Percentiles rank a stretch among this genome's conserved stretches.
Evolutionary conservation across 2,888 invertebrate genomes (phyloP).

Genomic region (Eristalis arbustorum): DNA sequence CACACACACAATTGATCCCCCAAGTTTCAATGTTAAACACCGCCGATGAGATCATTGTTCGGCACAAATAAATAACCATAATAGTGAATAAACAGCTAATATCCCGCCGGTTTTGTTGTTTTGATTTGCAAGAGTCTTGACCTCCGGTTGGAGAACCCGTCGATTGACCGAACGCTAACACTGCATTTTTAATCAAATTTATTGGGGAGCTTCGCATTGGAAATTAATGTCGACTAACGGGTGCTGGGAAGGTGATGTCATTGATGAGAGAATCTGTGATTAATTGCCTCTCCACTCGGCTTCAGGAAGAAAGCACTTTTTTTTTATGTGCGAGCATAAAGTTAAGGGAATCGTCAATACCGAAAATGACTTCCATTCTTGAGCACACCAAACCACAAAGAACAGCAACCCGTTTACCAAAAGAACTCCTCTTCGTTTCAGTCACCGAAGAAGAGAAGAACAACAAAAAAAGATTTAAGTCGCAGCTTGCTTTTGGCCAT

Average conservation of each 20-base stretch:
- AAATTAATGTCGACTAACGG: conserved; percentile 9
- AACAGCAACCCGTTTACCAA: background rate
- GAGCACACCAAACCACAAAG: background rate
- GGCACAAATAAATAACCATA: conserved; percentile 38
- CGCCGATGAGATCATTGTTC: conserved; percentile 62
- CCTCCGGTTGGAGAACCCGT: conserved; percentile 23
- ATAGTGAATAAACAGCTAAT: conserved; percentile 56
- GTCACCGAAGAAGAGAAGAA: background rate
- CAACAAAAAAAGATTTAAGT: conserved; percentile 13
- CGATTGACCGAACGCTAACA: conserved; percentile 8
- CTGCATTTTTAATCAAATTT: conserved; percentile 42
- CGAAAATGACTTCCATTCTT: conserved; percentile 1
- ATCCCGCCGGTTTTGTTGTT: conserved; percentile 29
- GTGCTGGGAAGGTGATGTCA: conserved; percentile 9
- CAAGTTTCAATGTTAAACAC: conserved; percentile 62
- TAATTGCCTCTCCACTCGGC: background rate
- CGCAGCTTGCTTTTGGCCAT: conserved; percentile 46
- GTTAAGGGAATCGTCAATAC: background rate
- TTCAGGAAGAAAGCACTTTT: conserved; percentile 21
- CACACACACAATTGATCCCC: conserved; percentile 10
- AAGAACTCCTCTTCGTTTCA: background rate
- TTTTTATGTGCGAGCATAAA: background rate
- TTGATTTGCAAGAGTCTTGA: conserved; percentile 55
- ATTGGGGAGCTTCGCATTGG: background rate
- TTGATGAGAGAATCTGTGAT: conserved; percentile 37